phyloP scores from a whole-genome alignment of 2,113 vertebrate genomes.

The Corvus hawaiiensis region DNA sequence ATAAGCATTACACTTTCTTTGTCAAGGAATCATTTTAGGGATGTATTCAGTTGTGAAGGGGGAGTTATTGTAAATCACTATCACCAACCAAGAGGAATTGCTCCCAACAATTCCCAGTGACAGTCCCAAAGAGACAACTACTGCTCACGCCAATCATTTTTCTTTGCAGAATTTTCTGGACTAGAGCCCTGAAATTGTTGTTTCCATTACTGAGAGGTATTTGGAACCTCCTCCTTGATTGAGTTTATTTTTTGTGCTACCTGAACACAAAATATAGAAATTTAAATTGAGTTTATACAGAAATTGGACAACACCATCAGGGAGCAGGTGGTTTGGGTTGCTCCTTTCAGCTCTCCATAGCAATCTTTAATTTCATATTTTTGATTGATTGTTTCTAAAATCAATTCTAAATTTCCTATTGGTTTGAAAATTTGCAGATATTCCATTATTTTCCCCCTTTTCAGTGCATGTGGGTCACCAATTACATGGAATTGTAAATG shows the following conservation, averaged over 20 bases:
- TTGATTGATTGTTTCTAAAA: not conserved
- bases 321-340: not conserved
- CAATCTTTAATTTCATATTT: not conserved
- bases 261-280: not conserved
- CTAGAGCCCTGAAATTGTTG: not conserved
- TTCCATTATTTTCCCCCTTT: not conserved
- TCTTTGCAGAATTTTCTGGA: not conserved
- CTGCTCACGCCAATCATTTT: not conserved
- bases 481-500: fast-evolving
- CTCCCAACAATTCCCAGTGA: not conserved
- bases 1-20: not conserved
- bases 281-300: not conserved
- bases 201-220: not conserved
- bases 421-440: not conserved
- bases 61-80: not conserved
- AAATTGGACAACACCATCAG: not conserved
- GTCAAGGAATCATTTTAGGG: not conserved
- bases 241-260: not conserved
- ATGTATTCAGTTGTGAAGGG: not conserved
- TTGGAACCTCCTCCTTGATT: not conserved
- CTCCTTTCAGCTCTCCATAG: not conserved
- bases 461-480: no score
- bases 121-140: not conserved
- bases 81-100: not conserved
- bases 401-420: not conserved